These are phyloP conservation scores for Heliconius aoede DNA, from an alignment of 2,888 invertebrate genomes.

Conservation along the genomic window DNA sequence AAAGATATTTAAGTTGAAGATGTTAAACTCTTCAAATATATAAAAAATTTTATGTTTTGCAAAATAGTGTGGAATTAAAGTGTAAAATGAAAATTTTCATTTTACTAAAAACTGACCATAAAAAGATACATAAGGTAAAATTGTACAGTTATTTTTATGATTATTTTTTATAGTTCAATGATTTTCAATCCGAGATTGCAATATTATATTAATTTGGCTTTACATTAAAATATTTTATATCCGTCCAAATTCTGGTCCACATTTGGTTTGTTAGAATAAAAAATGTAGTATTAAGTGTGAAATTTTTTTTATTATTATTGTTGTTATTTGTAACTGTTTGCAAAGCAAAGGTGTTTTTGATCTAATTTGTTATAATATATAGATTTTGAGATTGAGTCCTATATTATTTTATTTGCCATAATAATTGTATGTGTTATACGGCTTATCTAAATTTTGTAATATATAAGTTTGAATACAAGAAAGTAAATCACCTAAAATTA, in stretches of 20 bases:
- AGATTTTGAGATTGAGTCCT: conserved; percentile 4
- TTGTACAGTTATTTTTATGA: background rate
- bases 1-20: background rate
- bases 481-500: background rate
- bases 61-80: too few relatives aligned
- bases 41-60: too few relatives aligned
- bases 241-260: conserved; percentile 77
- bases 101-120: background rate
- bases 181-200: background rate
- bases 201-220: conserved; percentile 20
- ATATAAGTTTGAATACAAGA: background rate
- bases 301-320: conserved; percentile 51
- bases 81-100: too few relatives aligned
- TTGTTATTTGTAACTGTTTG: conserved; percentile 50
- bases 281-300: conserved; percentile 34
- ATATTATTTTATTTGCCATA: conserved; percentile 21
- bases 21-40: too few relatives aligned
- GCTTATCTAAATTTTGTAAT: background rate
- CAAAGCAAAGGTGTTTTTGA: conserved; percentile 49
- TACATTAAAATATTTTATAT: conserved; percentile 48
- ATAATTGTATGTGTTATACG: conserved; percentile 1
- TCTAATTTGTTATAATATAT: conserved; percentile 32
- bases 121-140: background rate
- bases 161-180: background rate
- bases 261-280: conserved; percentile 47